A percentile compares a stretch with the other conserved stretches of the same genome.
Conservation (phyloP, 1,140 invertebrate species). For the Ooceraea biroi region DNA sequence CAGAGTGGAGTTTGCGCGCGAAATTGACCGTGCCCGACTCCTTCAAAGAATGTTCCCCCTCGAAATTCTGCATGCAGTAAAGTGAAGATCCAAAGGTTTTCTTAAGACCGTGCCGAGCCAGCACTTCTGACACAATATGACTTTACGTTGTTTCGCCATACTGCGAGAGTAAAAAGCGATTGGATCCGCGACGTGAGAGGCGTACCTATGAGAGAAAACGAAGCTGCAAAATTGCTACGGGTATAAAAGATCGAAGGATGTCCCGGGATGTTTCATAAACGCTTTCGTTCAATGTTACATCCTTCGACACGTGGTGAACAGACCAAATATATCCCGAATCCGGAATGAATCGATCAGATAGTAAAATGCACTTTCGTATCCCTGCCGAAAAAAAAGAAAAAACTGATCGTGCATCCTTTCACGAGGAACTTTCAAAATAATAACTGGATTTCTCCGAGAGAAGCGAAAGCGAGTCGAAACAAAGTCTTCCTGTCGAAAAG, state of each 20-base stretch:
- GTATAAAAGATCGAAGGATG: slow-evolving; percentile 44
- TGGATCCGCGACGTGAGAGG: slow-evolving; percentile 77
- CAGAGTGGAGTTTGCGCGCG: background rate
- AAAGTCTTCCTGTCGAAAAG: slow-evolving; percentile 11
- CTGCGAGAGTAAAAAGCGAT: slow-evolving; percentile 78
- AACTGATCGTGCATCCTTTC: background rate
- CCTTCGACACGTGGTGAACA: slow-evolving; percentile 7
- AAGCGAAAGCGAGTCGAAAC: background rate
- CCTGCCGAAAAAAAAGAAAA: background rate
- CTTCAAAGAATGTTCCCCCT: slow-evolving; percentile 11
- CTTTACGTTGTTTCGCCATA: slow-evolving; percentile 70
- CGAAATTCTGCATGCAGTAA: slow-evolving; percentile 51
- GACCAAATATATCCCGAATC: slow-evolving; percentile 34
- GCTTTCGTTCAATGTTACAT: slow-evolving; percentile 32
- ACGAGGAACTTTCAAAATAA: slow-evolving; percentile 14
- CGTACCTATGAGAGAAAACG: slow-evolving; percentile 52
- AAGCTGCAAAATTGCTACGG: slow-evolving; percentile 49
- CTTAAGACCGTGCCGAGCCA: slow-evolving; percentile 57
- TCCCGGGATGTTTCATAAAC: slow-evolving; percentile 62
- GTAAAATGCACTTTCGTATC: slow-evolving; percentile 2
- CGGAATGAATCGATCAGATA: background rate
- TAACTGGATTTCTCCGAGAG: background rate
- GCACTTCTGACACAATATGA: slow-evolving; percentile 61
- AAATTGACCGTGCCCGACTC: slow-evolving; percentile 8
- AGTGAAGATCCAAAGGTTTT: slow-evolving; percentile 45